A percentile compares a stretch with the other conserved stretches of the same genome.
These are phyloP conservation scores for Tenualosa ilisha DNA, from an alignment of 2,797 vertebrate species.

Conservation along the genomic window DNA sequence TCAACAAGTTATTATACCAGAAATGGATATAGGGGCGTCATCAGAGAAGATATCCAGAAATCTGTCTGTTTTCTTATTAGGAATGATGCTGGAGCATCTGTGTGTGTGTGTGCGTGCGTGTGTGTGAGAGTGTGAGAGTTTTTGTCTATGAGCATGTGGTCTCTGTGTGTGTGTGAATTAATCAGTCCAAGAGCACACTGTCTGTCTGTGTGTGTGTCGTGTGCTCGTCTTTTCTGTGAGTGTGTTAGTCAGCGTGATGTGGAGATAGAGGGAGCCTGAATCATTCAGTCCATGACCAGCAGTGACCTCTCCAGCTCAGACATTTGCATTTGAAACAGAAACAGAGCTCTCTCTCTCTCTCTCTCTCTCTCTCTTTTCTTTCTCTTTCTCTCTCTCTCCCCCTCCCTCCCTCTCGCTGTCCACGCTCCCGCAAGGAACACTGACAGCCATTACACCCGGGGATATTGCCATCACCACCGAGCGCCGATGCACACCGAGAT, in stretches of 20 bases:
- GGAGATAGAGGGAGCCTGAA: slow-evolving; percentile 1
- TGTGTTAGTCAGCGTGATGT: not conserved
- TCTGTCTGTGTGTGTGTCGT: not conserved
- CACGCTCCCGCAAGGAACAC: not conserved
- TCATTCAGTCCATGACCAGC: not conserved
- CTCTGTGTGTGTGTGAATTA: slow-evolving; percentile 32
- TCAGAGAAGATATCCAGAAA: not conserved
- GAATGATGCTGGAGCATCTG: not conserved
- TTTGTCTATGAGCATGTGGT: not conserved
- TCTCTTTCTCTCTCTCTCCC: too few species aligned
- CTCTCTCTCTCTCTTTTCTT: not conserved
- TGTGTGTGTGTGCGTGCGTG: not conserved
- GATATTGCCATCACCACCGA: slow-evolving; percentile 1
- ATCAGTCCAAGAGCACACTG: not conserved
- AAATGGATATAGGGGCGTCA: slow-evolving; percentile 7
- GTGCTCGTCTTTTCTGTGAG: slow-evolving; percentile 41
- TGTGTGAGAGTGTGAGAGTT: too few species aligned
- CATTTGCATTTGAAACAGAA: slow-evolving; percentile 19
- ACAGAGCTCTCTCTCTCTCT: not conserved
- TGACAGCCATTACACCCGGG: slow-evolving; percentile 18
- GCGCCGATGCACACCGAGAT: slow-evolving; percentile 1
- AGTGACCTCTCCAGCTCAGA: not conserved
- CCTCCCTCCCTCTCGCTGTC: not conserved
- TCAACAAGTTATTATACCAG: not conserved
- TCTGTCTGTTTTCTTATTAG: slow-evolving; percentile 4